Percentiles rank a stretch among this genome's conserved stretches.
phyloP scores from a whole-genome alignment of 2,797 vertebrate genomes.

The Cynodonichthys magdalenae region DNA sequence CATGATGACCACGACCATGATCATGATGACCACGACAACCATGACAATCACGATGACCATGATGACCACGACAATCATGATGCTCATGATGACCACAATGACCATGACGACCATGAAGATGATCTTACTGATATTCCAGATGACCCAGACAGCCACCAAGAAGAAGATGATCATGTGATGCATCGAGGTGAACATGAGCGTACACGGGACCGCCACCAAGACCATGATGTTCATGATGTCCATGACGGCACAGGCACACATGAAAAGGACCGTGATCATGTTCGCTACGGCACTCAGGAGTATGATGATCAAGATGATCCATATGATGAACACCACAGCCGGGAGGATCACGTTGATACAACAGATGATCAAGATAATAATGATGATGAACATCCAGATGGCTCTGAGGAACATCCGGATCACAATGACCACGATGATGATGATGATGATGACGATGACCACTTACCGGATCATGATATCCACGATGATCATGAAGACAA shows the following conservation, averaged over 20 bases:
- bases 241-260: conserved; percentile 73
- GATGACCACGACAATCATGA: conserved; percentile 45
- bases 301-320: conserved; percentile 41
- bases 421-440: conserved; percentile 32
- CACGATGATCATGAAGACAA: conserved; percentile 53
- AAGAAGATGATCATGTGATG: conserved; percentile 21
- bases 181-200: conserved; percentile 45
- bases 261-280: conserved; percentile 46
- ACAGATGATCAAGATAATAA: conserved; percentile 34
- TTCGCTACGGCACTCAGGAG: conserved; percentile 36
- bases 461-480: conserved; percentile 54
- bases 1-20: too few relatives aligned
- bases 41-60: conserved; percentile 35
- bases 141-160: conserved; percentile 34
- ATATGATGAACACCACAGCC: conserved; percentile 47
- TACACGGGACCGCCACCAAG: conserved; percentile 20
- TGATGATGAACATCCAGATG: conserved; percentile 14
- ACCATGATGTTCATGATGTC: conserved; percentile 41
- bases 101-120: conserved; percentile 35
- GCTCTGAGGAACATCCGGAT: conserved; percentile 3
- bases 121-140: conserved; percentile 36
- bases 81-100: conserved; percentile 33
- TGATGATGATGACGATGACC: conserved; percentile 12
- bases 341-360: conserved; percentile 44
- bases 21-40: conserved; percentile 16